Conservation (phyloP, 2,113 vertebrate species). For the Esox niger region DNA sequence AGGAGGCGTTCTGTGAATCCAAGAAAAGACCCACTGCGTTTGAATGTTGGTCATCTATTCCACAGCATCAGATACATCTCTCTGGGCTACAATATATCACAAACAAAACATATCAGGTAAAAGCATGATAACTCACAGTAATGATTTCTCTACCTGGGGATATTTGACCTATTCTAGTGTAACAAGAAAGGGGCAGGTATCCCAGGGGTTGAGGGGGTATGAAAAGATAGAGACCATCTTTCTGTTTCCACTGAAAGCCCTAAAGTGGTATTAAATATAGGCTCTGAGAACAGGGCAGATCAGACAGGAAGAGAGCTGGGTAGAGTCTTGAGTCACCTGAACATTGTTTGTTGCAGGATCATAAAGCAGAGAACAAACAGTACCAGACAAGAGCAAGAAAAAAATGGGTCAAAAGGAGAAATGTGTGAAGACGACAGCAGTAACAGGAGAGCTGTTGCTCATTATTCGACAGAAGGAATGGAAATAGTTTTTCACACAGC, state of each 20-base stretch:
- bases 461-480: neutral
- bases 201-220: neutral
- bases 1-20: conserved; percentile 43
- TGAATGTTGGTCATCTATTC: conserved; percentile 57
- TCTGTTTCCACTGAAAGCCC: neutral
- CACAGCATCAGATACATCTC: conserved; percentile 15
- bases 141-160: neutral
- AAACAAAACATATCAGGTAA: neutral
- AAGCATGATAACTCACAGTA: neutral
- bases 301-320: neutral
- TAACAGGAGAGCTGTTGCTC: conserved; percentile 4
- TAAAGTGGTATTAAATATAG: neutral
- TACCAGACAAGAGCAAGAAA: neutral
- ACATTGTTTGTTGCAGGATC: neutral
- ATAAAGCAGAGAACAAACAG: neutral
- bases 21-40: conserved; percentile 21
- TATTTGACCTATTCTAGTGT: neutral
- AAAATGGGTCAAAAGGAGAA: neutral
- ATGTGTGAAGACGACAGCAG: conserved; percentile 5
- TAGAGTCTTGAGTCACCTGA: neutral
- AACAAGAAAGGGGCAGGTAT: neutral
- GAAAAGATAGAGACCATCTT: neutral
- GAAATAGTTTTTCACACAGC: conserved; percentile 14
- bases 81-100: neutral
- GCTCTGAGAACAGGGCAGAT: conserved; percentile 3